These are phyloP conservation scores for Alfaro cultratus DNA, from an alignment of 2,797 vertebrate species.

Conservation along the genomic window DNA sequence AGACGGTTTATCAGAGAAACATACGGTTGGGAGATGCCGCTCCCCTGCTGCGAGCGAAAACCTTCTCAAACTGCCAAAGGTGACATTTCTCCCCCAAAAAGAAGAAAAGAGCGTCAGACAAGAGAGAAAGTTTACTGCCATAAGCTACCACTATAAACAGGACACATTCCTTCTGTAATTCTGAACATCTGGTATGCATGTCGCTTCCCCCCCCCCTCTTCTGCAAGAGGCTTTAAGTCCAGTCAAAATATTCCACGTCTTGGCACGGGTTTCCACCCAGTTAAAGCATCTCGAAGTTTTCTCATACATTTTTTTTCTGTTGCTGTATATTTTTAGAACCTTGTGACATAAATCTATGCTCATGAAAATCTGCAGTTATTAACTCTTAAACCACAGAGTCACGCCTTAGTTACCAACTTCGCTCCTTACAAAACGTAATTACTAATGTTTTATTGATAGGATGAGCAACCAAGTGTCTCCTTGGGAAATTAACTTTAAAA, in stretches of 20 bases:
- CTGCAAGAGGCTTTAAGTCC: conserved; percentile 57
- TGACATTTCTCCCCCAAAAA: conserved; percentile 39
- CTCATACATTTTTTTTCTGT: conserved; percentile 19
- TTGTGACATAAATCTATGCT: neutral
- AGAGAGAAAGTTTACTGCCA: conserved; percentile 70
- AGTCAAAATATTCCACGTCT: conserved; percentile 58
- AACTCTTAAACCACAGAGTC: neutral
- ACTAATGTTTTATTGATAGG: conserved; percentile 46
- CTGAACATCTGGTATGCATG: conserved; percentile 80
- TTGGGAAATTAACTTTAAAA: conserved; percentile 51
- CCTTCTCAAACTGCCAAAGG: conserved; percentile 35
- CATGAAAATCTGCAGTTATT: conserved; percentile 6
- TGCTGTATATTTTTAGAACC: conserved; percentile 6
- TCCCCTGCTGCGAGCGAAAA: conserved; percentile 22
- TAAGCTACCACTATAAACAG: conserved; percentile 76
- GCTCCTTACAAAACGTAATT: conserved; percentile 2
- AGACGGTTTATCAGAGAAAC: conserved; percentile 21
- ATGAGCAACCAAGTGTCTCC: conserved; percentile 11
- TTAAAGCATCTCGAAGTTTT: conserved; percentile 29
- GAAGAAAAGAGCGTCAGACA: conserved; percentile 51
- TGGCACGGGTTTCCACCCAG: conserved; percentile 32
- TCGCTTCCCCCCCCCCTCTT: conserved; percentile 32
- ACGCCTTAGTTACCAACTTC: conserved; percentile 5
- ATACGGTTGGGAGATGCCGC: conserved; percentile 11
- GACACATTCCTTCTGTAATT: conserved; percentile 80